These are phyloP conservation scores for Hippoglossus hippoglossus DNA, from an alignment of 2,797 vertebrate species.

Conservation along the genomic window DNA sequence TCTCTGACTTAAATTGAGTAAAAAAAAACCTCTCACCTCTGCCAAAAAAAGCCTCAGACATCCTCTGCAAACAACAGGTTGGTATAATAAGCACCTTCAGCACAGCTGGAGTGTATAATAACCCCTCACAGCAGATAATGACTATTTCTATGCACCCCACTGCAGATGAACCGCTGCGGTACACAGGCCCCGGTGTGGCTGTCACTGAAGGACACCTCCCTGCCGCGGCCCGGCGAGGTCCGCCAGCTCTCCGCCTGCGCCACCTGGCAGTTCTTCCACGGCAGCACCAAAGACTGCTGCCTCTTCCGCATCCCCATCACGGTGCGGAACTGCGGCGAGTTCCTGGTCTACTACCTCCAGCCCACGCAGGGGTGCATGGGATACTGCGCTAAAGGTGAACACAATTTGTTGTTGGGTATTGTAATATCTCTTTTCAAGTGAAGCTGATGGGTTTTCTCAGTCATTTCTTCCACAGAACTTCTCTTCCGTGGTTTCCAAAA, in stretches of 20 bases:
- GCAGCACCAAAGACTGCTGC: constrained; percentile 83
- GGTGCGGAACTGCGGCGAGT: constrained; percentile 80
- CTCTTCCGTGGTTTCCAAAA: too few relatives aligned
- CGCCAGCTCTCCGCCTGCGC: constrained; percentile 81
- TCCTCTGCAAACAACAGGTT: background rate
- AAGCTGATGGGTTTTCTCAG: too few relatives aligned
- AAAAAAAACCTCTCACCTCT: too few relatives aligned
- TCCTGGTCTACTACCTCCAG: constrained; percentile 85
- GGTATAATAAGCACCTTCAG: constrained; percentile 51
- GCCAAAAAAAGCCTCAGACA: background rate
- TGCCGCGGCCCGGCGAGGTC: constrained; percentile 73
- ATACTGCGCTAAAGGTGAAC: constrained; percentile 84
- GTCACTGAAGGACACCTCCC: constrained; percentile 74
- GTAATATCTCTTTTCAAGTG: too few relatives aligned
- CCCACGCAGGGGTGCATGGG: constrained; percentile 86
- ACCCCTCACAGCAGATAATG: constrained; percentile 44
- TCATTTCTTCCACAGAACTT: too few relatives aligned
- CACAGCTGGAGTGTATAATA: constrained; percentile 44
- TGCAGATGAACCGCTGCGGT: constrained; percentile 87
- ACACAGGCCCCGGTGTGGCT: constrained; percentile 87
- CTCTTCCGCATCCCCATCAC: constrained; percentile 82
- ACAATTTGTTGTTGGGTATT: background rate
- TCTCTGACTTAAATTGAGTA: background rate
- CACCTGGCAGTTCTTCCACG: constrained; percentile 83
- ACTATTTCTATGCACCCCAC: constrained; percentile 35